phyloP scores from a whole-genome alignment of 2,888 invertebrate species.

The Aphidoletes aphidimyza region DNA sequence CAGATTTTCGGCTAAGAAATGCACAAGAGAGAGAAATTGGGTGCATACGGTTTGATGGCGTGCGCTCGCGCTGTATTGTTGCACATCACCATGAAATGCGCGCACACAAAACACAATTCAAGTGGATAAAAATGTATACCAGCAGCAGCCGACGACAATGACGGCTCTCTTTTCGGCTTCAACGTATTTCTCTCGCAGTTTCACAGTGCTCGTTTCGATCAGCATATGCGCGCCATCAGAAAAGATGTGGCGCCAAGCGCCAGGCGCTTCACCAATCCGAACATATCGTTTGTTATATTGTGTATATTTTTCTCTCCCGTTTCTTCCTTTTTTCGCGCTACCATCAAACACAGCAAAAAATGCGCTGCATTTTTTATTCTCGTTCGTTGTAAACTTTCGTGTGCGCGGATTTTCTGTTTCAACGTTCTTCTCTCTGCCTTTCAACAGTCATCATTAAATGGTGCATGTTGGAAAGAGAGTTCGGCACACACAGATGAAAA shows the following conservation, averaged over 20 bases:
- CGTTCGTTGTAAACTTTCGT: not conserved
- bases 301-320: conserved; percentile 14
- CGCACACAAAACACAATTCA: not conserved
- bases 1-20: too few species aligned
- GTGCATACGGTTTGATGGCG: too few species aligned
- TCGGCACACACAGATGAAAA: not conserved
- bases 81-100: too few species aligned
- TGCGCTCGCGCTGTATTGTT: too few species aligned
- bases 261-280: conserved; percentile 49
- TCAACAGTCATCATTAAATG: conserved; percentile 30
- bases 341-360: not conserved
- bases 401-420: conserved; percentile 3
- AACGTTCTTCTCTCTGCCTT: not conserved
- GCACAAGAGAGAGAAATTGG: not conserved
- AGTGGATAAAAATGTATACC: not conserved
- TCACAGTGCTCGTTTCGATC: not conserved
- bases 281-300: conserved; percentile 35
- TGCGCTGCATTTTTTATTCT: not conserved
- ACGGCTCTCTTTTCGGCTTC: conserved; percentile 23
- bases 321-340: conserved; percentile 45
- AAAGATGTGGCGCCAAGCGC: conserved; percentile 42
- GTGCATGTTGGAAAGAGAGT: too few species aligned
- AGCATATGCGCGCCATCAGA: conserved; percentile 43
- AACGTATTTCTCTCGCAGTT: not conserved
- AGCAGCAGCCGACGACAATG: conserved; percentile 28